Conservation (phyloP, 2,888 invertebrate species). For the Philereme vetulata region DNA sequence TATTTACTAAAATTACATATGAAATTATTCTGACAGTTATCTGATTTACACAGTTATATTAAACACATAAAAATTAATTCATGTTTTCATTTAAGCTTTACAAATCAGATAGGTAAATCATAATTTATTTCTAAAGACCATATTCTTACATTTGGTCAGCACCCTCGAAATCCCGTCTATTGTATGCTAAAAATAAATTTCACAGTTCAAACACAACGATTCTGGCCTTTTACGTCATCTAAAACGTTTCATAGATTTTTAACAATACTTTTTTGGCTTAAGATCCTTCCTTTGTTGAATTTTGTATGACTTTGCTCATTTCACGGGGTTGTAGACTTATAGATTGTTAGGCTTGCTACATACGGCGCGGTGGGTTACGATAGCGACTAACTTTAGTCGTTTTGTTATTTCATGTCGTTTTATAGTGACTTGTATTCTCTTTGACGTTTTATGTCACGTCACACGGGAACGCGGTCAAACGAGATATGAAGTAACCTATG, state of each 20-base stretch:
- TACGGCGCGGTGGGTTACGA: background rate
- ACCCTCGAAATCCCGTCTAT: constrained; percentile 10
- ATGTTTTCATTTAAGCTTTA: too few species aligned
- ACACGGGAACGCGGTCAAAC: too few species aligned
- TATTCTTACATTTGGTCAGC: background rate
- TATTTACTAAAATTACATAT: too few species aligned
- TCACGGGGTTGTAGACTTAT: constrained; percentile 27
- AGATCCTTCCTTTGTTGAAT: constrained; percentile 26
- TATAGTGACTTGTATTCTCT: too few species aligned
- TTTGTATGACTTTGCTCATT: constrained; percentile 34
- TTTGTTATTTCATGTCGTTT: too few species aligned
- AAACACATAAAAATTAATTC: too few species aligned
- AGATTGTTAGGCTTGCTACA: background rate
- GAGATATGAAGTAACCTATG: too few species aligned
- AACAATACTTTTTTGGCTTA: constrained; percentile 28
- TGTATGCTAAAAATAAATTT: constrained; percentile 22
- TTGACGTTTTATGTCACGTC: too few species aligned
- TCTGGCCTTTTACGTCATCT: constrained; percentile 16
- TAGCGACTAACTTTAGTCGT: background rate
- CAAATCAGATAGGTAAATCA: too few species aligned
- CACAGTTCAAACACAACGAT: constrained; percentile 18
- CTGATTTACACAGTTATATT: too few species aligned
- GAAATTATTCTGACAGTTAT: too few species aligned
- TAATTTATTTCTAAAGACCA: too few species aligned
- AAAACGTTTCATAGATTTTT: constrained; percentile 25